phyloP scores from a whole-genome alignment of 2,888 invertebrate genomes.

The Xestia c-nigrum region DNA sequence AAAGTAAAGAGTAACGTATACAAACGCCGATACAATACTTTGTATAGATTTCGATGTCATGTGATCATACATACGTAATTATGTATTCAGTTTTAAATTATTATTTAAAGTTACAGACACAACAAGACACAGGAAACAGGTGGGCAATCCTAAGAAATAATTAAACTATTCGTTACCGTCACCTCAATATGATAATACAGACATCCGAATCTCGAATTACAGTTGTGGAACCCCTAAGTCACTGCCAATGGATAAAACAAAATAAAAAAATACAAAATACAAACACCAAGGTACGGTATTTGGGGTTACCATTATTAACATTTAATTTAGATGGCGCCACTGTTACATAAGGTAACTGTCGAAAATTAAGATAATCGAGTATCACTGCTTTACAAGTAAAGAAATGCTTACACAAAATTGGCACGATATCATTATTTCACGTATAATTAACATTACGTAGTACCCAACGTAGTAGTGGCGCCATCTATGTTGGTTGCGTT shows the following conservation, averaged over 20 bases:
- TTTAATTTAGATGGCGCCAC: slow-evolving; percentile 29
- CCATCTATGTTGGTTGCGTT: slow-evolving; percentile 14
- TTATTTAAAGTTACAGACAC: slow-evolving; percentile 39
- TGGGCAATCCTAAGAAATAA: slow-evolving; percentile 59
- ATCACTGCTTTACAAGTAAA: slow-evolving; percentile 44
- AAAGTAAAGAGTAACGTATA: slow-evolving; percentile 54
- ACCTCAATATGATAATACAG: slow-evolving; percentile 46
- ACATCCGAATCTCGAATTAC: slow-evolving; percentile 25
- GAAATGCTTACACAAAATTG: slow-evolving; percentile 51
- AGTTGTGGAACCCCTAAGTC: slow-evolving; percentile 15
- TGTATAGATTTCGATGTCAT: slow-evolving; percentile 64
- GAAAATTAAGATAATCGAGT: slow-evolving; percentile 42
- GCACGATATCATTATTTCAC: slow-evolving; percentile 51
- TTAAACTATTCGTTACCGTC: slow-evolving; percentile 51
- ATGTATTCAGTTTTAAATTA: slow-evolving; percentile 44
- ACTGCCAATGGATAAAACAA: slow-evolving; percentile 32
- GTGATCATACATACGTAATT: slow-evolving; percentile 53
- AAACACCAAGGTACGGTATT: slow-evolving; percentile 23
- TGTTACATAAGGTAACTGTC: slow-evolving; percentile 10
- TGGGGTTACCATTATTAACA: slow-evolving; percentile 26
- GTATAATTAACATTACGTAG: slow-evolving; percentile 41
- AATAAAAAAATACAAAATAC: slow-evolving; percentile 24
- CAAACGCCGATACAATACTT: slow-evolving; percentile 61
- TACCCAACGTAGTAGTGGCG: slow-evolving; percentile 24
- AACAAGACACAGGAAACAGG: slow-evolving; percentile 54